Conservation (phyloP, 2,113 vertebrate species). For the Heptranchias perlo region DNA sequence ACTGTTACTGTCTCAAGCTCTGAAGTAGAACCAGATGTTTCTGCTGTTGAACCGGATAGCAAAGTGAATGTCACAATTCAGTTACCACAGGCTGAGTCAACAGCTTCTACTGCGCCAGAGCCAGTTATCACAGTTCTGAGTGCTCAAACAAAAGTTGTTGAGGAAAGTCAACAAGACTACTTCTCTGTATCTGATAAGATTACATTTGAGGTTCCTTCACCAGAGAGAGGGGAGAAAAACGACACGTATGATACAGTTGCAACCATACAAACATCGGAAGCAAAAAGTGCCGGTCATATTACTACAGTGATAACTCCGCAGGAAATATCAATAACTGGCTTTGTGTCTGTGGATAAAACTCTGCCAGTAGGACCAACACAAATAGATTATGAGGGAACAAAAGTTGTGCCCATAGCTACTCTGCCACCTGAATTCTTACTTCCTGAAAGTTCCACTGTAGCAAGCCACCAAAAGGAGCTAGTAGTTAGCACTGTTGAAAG, state of each 20-base stretch:
- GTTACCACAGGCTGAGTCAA: neutral
- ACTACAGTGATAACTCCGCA: slow-evolving; percentile 51
- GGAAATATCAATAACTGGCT: slow-evolving; percentile 23
- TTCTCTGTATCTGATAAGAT: neutral
- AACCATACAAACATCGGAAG: slow-evolving; percentile 49
- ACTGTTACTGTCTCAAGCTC: neutral
- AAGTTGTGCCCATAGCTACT: neutral
- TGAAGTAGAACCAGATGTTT: neutral
- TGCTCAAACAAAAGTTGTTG: neutral
- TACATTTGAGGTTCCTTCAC: neutral
- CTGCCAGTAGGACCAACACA: neutral
- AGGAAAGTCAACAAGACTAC: neutral
- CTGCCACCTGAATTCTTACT: neutral
- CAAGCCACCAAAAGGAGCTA: neutral
- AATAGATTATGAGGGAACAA: neutral
- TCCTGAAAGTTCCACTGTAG: neutral
- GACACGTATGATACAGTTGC: slow-evolving; percentile 38
- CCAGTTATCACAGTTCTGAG: neutral
- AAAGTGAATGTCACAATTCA: neutral
- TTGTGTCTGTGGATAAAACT: neutral
- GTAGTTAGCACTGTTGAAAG: neutral
- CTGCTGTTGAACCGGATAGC: neutral
- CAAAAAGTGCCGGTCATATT: slow-evolving; percentile 51
- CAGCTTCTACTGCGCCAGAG: neutral
- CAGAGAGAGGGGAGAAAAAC: neutral